These are phyloP conservation scores for Dascillus cervinus DNA, from an alignment of 2,888 invertebrate species.

Conservation along the genomic window DNA sequence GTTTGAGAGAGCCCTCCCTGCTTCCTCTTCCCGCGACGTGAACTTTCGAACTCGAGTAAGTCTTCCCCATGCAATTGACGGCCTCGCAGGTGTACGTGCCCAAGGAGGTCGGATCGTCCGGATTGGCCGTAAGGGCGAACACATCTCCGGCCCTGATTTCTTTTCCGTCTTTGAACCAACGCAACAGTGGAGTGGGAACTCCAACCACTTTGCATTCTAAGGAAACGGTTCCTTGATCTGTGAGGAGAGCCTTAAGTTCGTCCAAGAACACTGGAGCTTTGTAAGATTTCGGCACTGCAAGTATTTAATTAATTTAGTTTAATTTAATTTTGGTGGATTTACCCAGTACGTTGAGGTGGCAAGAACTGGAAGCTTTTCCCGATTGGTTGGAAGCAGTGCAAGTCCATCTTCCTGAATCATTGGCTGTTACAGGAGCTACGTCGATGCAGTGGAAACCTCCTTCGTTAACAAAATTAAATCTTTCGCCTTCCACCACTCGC, in stretches of 20 bases:
- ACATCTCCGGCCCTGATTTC: constrained; percentile 87
- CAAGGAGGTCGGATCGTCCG: constrained; percentile 76
- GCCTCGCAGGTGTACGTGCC: constrained; percentile 86
- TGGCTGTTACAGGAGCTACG: constrained; percentile 70
- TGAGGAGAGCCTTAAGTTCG: constrained; percentile 72
- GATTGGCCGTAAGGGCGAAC: constrained; percentile 77
- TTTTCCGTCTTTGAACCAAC: constrained; percentile 76
- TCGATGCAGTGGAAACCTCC: constrained; percentile 83
- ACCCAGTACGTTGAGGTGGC: constrained; percentile 72
- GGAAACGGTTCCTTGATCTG: constrained; percentile 82
- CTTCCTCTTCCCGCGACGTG: constrained; percentile 70
- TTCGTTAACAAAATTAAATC: constrained; percentile 70
- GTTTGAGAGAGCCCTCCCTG: constrained; percentile 60
- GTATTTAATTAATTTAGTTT: constrained; percentile 3
- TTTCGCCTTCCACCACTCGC: constrained; percentile 63
- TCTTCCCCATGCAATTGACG: constrained; percentile 80
- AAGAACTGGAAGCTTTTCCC: constrained; percentile 69
- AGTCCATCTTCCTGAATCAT: constrained; percentile 81
- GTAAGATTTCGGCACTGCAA: constrained; percentile 76
- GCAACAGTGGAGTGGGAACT: constrained; percentile 66
- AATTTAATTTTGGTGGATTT: constrained; percentile 25
- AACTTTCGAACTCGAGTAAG: constrained; percentile 75
- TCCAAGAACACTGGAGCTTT: constrained; percentile 82
- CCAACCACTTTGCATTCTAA: constrained; percentile 88
- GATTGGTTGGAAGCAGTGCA: constrained; percentile 71